Percentiles rank a stretch among this genome's conserved stretches.
Evolutionary conservation across 2,888 invertebrate species (phyloP).

Genomic region (Pseudococcus viburni): DNA sequence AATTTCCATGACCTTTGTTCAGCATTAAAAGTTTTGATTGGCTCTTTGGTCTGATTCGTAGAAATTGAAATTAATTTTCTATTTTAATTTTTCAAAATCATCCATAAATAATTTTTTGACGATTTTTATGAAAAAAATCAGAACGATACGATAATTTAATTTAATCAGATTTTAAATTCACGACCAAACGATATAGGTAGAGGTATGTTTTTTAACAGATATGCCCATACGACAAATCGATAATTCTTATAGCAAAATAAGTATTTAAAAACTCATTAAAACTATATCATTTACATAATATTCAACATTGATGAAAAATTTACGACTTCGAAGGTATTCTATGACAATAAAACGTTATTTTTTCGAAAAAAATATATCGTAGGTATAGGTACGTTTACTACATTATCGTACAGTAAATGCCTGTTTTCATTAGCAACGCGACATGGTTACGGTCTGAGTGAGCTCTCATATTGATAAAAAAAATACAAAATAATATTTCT

Average conservation of each 20-base stretch:
- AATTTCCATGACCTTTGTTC: no score
- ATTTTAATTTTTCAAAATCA: no score
- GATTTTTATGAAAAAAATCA: no score
- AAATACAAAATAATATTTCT: conserved; percentile 15
- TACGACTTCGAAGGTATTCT: neutral
- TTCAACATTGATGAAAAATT: neutral
- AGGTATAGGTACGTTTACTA: neutral
- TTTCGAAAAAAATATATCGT: neutral
- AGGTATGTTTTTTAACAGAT: no score
- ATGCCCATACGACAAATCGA: neutral
- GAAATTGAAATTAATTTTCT: no score
- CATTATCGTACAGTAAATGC: conserved; percentile 13
- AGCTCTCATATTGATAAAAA: neutral
- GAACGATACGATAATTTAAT: no score
- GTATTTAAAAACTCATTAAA: conserved; percentile 7
- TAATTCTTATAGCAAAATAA: neutral
- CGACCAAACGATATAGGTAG: no score
- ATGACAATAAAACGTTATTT: neutral
- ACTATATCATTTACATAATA: neutral
- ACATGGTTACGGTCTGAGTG: neutral
- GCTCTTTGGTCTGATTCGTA: no score
- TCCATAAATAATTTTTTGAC: no score
- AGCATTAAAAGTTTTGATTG: no score
- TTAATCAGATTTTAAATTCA: no score
- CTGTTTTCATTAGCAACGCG: conserved; percentile 24